Base-by-base conservation (phyloP, 23 tunicate genomes). In the Ascidia mentula region DNA sequence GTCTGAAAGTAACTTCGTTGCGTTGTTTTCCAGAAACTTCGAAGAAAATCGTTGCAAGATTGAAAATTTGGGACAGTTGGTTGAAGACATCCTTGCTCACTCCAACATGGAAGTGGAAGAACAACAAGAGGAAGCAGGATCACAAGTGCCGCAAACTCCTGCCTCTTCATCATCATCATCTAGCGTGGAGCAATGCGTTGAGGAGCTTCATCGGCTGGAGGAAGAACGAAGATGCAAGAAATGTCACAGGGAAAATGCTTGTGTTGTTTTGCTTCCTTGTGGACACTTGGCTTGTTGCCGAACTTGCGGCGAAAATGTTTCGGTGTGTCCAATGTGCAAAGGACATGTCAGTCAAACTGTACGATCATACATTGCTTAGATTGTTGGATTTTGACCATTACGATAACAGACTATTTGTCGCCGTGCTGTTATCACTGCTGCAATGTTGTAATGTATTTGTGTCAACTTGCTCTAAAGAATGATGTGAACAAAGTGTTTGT, bases 281-380 rank as follows among this genome's bases (percentile, higher is more conserved):
- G 95, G 95, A 0, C 95, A 89, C 61, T 53, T 89, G 40, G 75
- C 82, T n/a, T 36, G 74, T n/a, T 89, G 95, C 46, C 82, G 38
- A 1, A 30, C 70, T 33, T 89, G 95, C 38, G 77, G 76, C 0
- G 59, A 26, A 24, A 42, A 60, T 46, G 40, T 84, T 9, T 22
- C 32, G 36, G 69, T 46, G 6, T 89, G 95, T 79, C 88, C 88
- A 18, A 40, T 82, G 22, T 89, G 95, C 69, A 69, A 42, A 18
- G 40, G 60, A 9, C 36, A 0, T 42, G 75, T 87, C 8, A 53
- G 69, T 17, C 78, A 81, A 26, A 81, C 32, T 42, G 72, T 87
- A 5, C 34, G 28, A 1, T 53, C 65, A 53, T 53, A 53, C 13
- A 53, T 53, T 9, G 65, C 24, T 26, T 53, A 53, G 13, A n/a